phyloP scores from a whole-genome alignment of 2,113 vertebrate genomes.

The Dolichotis patagonum region DNA sequence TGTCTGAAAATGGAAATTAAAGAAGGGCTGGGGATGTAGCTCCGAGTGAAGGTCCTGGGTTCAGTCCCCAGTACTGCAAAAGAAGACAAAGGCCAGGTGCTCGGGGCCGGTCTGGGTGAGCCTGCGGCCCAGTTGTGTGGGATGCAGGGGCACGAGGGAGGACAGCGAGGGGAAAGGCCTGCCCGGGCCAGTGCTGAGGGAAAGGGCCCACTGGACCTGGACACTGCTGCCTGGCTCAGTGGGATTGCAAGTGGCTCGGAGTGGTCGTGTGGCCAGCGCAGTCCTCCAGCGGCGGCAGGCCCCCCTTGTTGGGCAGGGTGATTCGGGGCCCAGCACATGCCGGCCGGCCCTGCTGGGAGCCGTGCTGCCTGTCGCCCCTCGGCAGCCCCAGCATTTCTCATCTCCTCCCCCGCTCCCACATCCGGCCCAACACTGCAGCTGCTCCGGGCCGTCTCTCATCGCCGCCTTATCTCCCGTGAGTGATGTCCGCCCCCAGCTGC shows the following conservation, averaged over 20 bases:
- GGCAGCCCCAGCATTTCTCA: constrained; percentile 66
- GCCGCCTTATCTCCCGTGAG: constrained; percentile 86
- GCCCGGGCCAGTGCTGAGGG: not conserved
- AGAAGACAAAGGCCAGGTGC: not conserved
- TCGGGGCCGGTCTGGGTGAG: not conserved
- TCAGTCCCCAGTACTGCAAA: not conserved
- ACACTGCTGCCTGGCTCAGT: not conserved
- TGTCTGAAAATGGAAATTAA: not conserved
- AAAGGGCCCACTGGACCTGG: not conserved
- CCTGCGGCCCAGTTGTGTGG: not conserved
- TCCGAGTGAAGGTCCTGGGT: not conserved
- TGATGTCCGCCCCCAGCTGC: constrained; percentile 79
- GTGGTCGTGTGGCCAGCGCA: not conserved
- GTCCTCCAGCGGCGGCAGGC: not conserved
- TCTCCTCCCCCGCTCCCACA: constrained; percentile 52
- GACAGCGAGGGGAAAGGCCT: not conserved
- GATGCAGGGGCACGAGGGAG: not conserved
- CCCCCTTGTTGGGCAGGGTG: not conserved
- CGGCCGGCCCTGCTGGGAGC: not conserved
- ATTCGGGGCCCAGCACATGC: not conserved
- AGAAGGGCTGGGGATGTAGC: not conserved
- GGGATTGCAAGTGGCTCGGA: not conserved
- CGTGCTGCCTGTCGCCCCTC: constrained; percentile 26
- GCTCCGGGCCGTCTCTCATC: constrained; percentile 80
- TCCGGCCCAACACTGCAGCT: constrained; percentile 79